These are phyloP conservation scores for Lobophora halterata DNA, from an alignment of 2,888 invertebrate genomes.

Conservation along the genomic window DNA sequence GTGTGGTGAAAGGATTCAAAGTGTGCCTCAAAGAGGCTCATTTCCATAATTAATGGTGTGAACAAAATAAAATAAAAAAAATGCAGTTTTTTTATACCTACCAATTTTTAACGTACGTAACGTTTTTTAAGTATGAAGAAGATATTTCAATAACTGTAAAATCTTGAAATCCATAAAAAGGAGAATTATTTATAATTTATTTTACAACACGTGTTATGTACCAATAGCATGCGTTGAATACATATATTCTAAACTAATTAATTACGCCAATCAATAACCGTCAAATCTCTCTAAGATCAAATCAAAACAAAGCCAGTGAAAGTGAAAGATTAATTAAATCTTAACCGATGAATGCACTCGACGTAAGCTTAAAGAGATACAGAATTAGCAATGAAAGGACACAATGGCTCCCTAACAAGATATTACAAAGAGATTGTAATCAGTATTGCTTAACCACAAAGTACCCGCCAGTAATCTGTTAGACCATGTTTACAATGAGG, in stretches of 20 bases:
- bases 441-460: constrained; percentile 24
- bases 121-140: no score
- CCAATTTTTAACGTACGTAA: no score
- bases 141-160: no score
- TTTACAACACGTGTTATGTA: no score
- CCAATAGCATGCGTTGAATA: no score
- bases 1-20: no score
- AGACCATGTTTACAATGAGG: constrained; percentile 7
- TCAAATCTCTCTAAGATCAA: constrained; percentile 26
- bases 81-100: no score
- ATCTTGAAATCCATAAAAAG: no score
- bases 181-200: no score
- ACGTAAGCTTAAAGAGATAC: constrained; percentile 46
- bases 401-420: constrained; percentile 45
- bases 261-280: constrained; percentile 21
- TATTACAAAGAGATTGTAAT: constrained; percentile 37
- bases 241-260: constrained; percentile 11
- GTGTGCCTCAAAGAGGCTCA: no score
- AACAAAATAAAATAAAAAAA: no score
- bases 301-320: constrained; percentile 46
- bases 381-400: constrained; percentile 45
- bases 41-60: no score
- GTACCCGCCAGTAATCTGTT: constrained; percentile 15
- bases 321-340: constrained; percentile 60
- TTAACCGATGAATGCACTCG: constrained; percentile 52